Evolutionary conservation across 2,888 invertebrate genomes (phyloP).

Genomic region (Amaurobius ferox): DNA sequence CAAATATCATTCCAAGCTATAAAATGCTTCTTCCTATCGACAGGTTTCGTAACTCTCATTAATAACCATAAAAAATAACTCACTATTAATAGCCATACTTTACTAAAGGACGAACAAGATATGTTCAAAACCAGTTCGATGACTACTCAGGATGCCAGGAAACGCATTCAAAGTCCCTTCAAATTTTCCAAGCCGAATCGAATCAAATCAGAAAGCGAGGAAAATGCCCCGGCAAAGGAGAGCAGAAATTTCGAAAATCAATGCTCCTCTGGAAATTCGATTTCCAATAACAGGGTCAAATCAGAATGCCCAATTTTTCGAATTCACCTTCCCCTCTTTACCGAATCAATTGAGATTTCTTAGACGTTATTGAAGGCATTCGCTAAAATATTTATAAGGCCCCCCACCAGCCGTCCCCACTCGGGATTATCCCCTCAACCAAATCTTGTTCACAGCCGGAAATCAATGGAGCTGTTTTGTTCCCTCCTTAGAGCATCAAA

Average conservation of each 20-base stretch:
- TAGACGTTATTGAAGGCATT: constrained; percentile 53
- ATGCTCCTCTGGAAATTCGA: constrained; percentile 43
- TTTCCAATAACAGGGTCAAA: constrained; percentile 70
- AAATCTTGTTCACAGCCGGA: constrained; percentile 14
- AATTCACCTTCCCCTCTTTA: constrained; percentile 6
- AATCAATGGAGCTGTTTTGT: constrained; percentile 8
- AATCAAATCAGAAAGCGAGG: background rate
- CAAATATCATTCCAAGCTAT: too few species aligned
- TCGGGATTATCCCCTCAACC: constrained; percentile 10
- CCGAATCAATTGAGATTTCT: constrained; percentile 59
- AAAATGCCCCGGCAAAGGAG: background rate
- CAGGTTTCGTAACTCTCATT: too few species aligned
- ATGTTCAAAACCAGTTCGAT: too few species aligned
- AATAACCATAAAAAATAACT: too few species aligned
- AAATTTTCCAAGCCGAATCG: background rate
- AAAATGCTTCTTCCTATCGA: too few species aligned
- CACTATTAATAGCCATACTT: too few species aligned
- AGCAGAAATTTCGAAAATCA: constrained; percentile 7
- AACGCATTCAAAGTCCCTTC: background rate
- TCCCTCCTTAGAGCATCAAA: background rate
- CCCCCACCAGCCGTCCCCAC: background rate
- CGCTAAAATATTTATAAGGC: constrained; percentile 66
- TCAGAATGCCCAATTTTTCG: constrained; percentile 55
- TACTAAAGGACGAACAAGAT: too few species aligned
- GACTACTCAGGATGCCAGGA: background rate